Evolutionary conservation across 1,140 invertebrate genomes (phyloP), one percentile per base, ranked within the genome.

Genomic region (Vanessa tameamea): DNA sequence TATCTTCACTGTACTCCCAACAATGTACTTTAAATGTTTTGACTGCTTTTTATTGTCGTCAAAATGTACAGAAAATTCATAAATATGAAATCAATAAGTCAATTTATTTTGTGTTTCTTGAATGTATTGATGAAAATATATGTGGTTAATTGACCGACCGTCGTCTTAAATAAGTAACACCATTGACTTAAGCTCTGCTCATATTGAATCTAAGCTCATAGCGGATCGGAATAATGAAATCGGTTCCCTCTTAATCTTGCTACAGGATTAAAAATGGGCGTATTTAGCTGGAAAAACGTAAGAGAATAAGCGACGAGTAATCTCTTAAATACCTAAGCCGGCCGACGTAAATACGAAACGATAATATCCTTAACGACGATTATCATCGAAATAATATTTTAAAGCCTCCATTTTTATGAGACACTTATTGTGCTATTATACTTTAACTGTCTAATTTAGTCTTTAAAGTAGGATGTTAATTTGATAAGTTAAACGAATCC

Each of bases 261-360:
- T 71, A 76, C 64, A 61, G 77, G 82, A 87, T 86, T 86, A 82
- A 83, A 76, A 79, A 61, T 74, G 65, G 75, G 63, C 78, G 78
- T 82, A 84, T 82, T 85, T 86, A 80, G 78, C 78, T 79, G 75
- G 71, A 84, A 84, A 84, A 85, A 57, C 82, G 82, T 86, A 86
- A 79, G 78, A 78, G 74, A 81, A 79, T 78, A 75, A 76, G 69
- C 61, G 59, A 77, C 63, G 73, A 78, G 82, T 84, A 80, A 85
- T 82, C 78, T 77, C 75, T 61, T 77, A 74, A 73, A 77, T 69
- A 72, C 53, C 75, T 77, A 72, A 76, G 75, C 47, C 79, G 26
- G 67, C 48, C 48, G 47, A 75, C 73, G 59, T 75, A 79, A 80
- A 81, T 75, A 73, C 67, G 72, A 64, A 51, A 69, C 75, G 70